A percentile compares a stretch with the other conserved stretches of the same genome.
Conservation (phyloP, 2,113 vertebrate species). For the Tonatia bakeri region DNA sequence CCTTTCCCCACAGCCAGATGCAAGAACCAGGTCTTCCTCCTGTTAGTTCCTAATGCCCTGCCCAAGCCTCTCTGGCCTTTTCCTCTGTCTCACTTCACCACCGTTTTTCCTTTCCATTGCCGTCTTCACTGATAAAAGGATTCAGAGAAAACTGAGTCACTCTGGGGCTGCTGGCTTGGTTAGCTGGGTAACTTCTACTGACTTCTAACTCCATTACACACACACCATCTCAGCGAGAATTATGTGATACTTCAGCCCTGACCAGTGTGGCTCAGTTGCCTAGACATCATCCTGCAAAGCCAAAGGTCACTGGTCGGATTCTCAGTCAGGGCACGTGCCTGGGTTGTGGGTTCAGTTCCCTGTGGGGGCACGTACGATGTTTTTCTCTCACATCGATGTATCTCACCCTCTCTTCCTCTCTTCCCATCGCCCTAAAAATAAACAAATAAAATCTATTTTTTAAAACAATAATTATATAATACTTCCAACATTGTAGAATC, state of each 20-base stretch:
- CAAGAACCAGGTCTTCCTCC: neutral
- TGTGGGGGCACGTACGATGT: too few species aligned
- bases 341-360: too few species aligned
- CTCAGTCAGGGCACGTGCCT: too few species aligned
- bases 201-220: neutral
- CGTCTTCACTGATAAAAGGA: neutral
- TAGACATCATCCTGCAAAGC: too few species aligned
- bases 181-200: neutral
- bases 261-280: too few species aligned
- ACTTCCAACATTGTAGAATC: neutral
- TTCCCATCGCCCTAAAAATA: too few species aligned
- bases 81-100: neutral
- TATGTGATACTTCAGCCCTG: neutral
- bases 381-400: too few species aligned
- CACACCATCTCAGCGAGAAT: neutral
- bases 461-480: neutral
- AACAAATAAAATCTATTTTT: too few species aligned
- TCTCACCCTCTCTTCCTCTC: too few species aligned
- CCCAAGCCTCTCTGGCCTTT: too few species aligned
- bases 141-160: neutral
- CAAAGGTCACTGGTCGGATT: too few species aligned
- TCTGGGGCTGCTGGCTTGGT: neutral
- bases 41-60: rapidly evolving
- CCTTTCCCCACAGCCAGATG: neutral
- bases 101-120: neutral